Evolutionary conservation across 2,113 vertebrate species (phyloP).

Genomic region (Amphiprion percula): DNA sequence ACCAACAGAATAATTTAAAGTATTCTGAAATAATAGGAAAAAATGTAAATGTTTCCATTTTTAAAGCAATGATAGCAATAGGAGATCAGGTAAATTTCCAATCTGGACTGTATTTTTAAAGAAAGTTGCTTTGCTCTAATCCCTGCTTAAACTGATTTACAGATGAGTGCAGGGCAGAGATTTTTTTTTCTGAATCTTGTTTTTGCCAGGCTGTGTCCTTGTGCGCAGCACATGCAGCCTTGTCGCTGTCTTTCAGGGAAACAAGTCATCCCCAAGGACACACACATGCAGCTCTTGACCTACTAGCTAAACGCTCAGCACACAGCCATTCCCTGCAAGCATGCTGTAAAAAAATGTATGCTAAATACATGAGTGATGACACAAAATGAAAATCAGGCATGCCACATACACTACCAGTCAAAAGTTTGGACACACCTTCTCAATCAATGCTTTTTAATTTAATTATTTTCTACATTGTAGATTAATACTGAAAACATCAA

Average conservation of each 20-base stretch:
- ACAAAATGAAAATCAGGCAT: background rate
- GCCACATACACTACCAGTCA: too few relatives aligned
- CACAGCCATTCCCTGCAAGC: background rate
- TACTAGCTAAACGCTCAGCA: background rate
- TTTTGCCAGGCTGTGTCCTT: slow-evolving; percentile 34
- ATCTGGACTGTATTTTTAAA: too few relatives aligned
- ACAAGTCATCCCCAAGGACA: slow-evolving; percentile 51
- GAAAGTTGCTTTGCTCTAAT: too few relatives aligned
- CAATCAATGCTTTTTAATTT: too few relatives aligned
- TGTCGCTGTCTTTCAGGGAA: slow-evolving; percentile 32
- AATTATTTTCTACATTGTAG: too few relatives aligned
- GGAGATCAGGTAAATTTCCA: too few relatives aligned
- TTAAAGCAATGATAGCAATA: too few relatives aligned
- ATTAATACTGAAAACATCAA: too few relatives aligned
- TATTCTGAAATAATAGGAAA: too few relatives aligned
- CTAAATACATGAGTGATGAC: background rate
- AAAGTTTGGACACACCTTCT: too few relatives aligned
- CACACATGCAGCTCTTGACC: slow-evolving; percentile 9
- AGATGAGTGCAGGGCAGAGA: background rate
- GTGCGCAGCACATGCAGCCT: slow-evolving; percentile 18
- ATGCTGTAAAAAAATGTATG: background rate
- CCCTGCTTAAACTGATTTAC: background rate
- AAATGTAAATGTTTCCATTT: too few relatives aligned
- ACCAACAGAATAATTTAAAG: too few relatives aligned
- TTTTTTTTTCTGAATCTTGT: slow-evolving; percentile 17